A percentile compares a stretch with the other conserved stretches of the same genome.
Evolutionary conservation across 2,113 vertebrate genomes (phyloP).

Genomic region (Calonectris borealis): DNA sequence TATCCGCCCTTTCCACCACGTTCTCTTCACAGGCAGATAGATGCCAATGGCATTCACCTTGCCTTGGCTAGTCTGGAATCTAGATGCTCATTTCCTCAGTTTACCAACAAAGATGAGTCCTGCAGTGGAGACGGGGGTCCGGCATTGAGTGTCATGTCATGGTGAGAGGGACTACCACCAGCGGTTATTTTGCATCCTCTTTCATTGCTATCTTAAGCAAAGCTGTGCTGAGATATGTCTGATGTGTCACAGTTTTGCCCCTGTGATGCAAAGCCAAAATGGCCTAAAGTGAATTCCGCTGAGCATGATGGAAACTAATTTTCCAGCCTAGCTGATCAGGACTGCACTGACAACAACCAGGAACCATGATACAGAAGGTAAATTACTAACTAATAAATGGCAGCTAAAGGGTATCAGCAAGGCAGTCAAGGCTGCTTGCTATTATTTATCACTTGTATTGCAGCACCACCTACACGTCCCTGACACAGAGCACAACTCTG

Average conservation of each 20-base stretch:
- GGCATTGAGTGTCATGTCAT: too few species aligned
- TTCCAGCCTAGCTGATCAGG: background rate
- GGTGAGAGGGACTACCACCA: background rate
- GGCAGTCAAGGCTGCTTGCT: background rate
- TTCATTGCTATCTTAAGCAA: background rate
- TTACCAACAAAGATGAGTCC: background rate
- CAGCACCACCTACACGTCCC: background rate
- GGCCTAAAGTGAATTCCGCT: background rate
- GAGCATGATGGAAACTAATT: background rate
- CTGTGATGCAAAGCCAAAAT: background rate
- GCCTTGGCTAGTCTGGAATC: background rate
- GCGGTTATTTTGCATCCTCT: background rate
- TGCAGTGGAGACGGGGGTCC: background rate
- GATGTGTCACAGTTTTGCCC: background rate
- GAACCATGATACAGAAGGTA: background rate
- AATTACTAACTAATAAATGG: background rate
- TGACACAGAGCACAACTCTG: background rate
- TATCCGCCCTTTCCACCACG: fast-evolving
- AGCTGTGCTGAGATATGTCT: background rate
- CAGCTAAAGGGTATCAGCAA: background rate
- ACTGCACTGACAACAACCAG: background rate
- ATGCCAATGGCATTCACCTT: background rate
- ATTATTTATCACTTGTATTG: background rate
- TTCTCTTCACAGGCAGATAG: background rate
- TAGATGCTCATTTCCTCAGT: background rate